Conservation (phyloP, 2,888 invertebrate genomes). For the Dioctria linearis region DNA sequence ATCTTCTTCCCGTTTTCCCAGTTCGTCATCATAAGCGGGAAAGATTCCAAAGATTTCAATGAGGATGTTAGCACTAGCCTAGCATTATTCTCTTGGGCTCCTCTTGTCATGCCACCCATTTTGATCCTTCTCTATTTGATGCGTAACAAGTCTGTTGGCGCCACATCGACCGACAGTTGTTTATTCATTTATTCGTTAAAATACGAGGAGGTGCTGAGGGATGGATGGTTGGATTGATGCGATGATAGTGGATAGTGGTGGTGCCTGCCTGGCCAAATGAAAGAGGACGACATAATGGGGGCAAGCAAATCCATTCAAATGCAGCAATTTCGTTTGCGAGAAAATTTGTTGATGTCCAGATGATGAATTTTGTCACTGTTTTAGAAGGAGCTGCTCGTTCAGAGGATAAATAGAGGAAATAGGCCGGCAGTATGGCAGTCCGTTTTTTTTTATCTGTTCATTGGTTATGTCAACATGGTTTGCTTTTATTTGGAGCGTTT, state of each 20-base stretch:
- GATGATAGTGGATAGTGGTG: neutral
- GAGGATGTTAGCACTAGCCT: neutral
- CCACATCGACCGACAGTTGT: slow-evolving; percentile 62
- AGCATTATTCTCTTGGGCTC: neutral
- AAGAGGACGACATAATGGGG: slow-evolving; percentile 22
- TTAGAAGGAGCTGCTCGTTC: slow-evolving; percentile 44
- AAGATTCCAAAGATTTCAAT: slow-evolving; percentile 31
- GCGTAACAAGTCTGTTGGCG: slow-evolving; percentile 63
- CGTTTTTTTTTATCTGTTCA: neutral
- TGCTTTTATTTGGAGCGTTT: slow-evolving; percentile 2
- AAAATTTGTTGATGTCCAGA: slow-evolving; percentile 43
- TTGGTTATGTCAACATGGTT: slow-evolving; percentile 37
- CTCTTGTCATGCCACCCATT: slow-evolving; percentile 48
- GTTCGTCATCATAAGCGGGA: neutral
- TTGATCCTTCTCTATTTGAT: slow-evolving; percentile 59
- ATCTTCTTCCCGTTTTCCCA: slow-evolving; percentile 1
- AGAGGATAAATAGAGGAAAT: neutral
- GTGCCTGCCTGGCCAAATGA: neutral
- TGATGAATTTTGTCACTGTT: slow-evolving; percentile 55
- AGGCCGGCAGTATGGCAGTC: neutral
- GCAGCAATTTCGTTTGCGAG: slow-evolving; percentile 8
- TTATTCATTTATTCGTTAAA: slow-evolving; percentile 60
- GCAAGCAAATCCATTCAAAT: slow-evolving; percentile 30
- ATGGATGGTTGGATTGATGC: too few species aligned
- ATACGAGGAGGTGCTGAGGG: too few species aligned